Conservation (phyloP, 2,113 vertebrate species). For the Seriola dumerili region DNA sequence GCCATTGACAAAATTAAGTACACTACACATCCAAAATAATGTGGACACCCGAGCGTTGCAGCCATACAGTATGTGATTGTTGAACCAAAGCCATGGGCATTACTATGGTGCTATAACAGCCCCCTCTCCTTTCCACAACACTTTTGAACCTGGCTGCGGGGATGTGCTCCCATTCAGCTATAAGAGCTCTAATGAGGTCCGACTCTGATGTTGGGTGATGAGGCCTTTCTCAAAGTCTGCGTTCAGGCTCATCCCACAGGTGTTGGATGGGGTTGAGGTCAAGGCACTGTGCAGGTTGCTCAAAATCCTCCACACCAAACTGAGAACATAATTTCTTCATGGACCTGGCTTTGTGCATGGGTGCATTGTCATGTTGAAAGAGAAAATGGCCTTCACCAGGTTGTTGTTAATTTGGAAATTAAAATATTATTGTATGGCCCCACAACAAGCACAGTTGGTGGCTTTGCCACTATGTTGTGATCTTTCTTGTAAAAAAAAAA, state of each 20-base stretch:
- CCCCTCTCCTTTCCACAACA: background rate
- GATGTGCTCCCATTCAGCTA: conserved; percentile 1
- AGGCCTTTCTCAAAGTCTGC: background rate
- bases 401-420: background rate
- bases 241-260: background rate
- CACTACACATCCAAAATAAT: no score
- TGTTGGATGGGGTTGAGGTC: background rate
- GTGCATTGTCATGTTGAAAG: background rate
- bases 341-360: background rate
- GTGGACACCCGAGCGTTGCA: background rate
- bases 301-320: no score
- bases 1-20: no score
- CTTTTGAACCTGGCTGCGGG: conserved; percentile 11
- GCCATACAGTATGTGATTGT: background rate
- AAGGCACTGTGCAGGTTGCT: background rate
- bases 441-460: background rate
- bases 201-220: conserved; percentile 2
- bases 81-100: background rate
- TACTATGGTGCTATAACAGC: background rate
- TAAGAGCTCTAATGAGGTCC: conserved; percentile 5
- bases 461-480: no score
- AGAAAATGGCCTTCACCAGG: background rate
- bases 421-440: background rate
- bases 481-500: no score
- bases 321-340: background rate